These are phyloP conservation scores for Dasypus novemcinctus DNA, from an alignment of 2,113 vertebrate species.

Conservation along the genomic window DNA sequence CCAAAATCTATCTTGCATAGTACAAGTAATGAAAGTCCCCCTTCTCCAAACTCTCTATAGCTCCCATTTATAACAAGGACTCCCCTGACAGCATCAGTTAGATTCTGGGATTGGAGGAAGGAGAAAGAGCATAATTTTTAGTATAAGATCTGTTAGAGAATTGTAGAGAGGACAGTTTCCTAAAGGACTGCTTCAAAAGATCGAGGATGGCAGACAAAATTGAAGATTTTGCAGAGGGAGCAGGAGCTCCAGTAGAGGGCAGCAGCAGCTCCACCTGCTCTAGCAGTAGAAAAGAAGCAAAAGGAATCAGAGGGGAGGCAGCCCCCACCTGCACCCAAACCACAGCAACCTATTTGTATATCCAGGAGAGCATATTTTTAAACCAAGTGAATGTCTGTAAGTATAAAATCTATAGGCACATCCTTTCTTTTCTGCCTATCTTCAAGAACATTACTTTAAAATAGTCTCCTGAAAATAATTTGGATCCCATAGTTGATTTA, in stretches of 20 bases:
- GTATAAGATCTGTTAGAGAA: background rate
- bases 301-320: background rate
- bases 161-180: background rate
- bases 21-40: background rate
- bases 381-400: background rate
- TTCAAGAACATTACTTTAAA: slow-evolving; percentile 52
- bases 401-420: slow-evolving; percentile 29
- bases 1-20: background rate
- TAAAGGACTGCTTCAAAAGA: background rate
- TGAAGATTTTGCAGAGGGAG: slow-evolving; percentile 17
- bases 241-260: slow-evolving; percentile 52
- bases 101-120: background rate
- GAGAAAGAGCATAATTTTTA: slow-evolving; percentile 7
- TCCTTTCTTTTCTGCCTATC: slow-evolving; percentile 13
- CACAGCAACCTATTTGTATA: background rate
- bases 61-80: background rate
- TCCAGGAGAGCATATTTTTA: background rate
- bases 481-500: slow-evolving; percentile 44
- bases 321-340: background rate
- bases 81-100: background rate
- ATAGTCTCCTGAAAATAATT: slow-evolving; percentile 7
- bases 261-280: slow-evolving; percentile 19
- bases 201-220: background rate
- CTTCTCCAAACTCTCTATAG: background rate
- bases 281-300: background rate